Evolutionary conservation across 1,140 invertebrate species (phyloP).

Genomic region (Tetraneura akinire): DNA sequence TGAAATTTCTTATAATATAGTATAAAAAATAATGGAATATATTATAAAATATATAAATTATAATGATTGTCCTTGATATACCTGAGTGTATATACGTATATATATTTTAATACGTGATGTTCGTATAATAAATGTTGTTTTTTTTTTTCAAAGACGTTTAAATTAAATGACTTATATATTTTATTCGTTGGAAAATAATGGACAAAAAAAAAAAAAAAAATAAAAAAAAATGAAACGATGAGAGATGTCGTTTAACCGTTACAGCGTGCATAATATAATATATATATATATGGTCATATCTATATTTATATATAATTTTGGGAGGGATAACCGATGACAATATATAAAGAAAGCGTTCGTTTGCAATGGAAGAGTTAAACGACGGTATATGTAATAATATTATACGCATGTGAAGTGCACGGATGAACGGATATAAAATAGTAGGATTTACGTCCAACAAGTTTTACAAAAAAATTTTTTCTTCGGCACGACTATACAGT

Average conservation of each 20-base stretch:
- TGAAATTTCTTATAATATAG: too few relatives aligned
- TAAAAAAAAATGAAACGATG: constrained; percentile 25
- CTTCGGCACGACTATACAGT: background rate
- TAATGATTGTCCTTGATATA: too few relatives aligned
- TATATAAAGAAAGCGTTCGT: background rate
- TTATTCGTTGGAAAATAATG: background rate
- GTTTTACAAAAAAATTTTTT: constrained; percentile 12
- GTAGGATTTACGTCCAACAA: constrained; percentile 9
- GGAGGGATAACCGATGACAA: background rate
- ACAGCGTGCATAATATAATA: background rate
- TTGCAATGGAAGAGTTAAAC: background rate
- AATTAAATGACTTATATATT: constrained; percentile 1
- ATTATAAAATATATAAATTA: too few relatives aligned
- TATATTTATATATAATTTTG: background rate
- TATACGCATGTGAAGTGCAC: background rate
- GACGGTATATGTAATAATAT: background rate
- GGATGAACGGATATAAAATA: constrained; percentile 17
- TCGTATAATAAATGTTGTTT: background rate
- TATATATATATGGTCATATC: background rate
- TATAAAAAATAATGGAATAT: too few relatives aligned
- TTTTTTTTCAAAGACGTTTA: background rate
- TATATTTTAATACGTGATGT: background rate
- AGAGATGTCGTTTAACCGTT: constrained; percentile 14
- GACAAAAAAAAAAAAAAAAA: background rate
- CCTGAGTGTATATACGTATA: background rate